Conservation (phyloP, 2,888 invertebrate species). For the Caenorhabditis sulstoni region DNA sequence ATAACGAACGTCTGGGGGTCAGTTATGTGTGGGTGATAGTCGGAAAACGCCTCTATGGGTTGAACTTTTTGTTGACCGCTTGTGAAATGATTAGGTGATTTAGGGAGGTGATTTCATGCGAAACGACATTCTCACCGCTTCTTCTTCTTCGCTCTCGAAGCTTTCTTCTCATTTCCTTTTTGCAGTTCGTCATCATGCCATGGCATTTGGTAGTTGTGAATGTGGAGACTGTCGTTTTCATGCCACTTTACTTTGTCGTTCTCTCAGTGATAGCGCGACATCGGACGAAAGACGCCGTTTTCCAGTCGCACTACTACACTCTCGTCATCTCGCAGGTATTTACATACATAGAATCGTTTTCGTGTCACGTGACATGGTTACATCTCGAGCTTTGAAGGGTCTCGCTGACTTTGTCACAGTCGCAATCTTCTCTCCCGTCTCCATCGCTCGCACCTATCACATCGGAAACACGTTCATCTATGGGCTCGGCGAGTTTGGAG, state of each 20-base stretch:
- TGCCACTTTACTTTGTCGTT: neutral
- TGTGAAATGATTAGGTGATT: no score
- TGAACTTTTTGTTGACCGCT: no score
- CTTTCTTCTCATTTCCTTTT: neutral
- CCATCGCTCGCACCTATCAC: neutral
- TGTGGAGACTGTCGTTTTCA: neutral
- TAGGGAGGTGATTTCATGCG: no score
- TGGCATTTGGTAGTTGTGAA: neutral
- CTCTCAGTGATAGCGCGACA: neutral
- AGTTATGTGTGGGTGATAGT: no score
- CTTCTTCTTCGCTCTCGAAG: no score
- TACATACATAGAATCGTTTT: no score
- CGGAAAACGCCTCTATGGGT: no score
- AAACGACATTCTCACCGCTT: no score
- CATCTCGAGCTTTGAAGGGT: neutral
- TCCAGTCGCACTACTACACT: constrained; percentile 4
- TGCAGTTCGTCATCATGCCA: neutral
- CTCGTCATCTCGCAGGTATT: constrained; percentile 11
- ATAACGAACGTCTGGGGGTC: no score
- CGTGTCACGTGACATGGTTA: neutral
- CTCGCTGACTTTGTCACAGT: constrained; percentile 2
- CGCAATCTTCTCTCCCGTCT: neutral
- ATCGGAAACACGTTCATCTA: neutral
- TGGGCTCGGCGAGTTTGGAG: neutral
- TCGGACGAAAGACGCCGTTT: neutral